A percentile compares a stretch with the other conserved stretches of the same genome.
Evolutionary conservation across 1,140 invertebrate species (phyloP).

Genomic region (Cydia splendana): DNA sequence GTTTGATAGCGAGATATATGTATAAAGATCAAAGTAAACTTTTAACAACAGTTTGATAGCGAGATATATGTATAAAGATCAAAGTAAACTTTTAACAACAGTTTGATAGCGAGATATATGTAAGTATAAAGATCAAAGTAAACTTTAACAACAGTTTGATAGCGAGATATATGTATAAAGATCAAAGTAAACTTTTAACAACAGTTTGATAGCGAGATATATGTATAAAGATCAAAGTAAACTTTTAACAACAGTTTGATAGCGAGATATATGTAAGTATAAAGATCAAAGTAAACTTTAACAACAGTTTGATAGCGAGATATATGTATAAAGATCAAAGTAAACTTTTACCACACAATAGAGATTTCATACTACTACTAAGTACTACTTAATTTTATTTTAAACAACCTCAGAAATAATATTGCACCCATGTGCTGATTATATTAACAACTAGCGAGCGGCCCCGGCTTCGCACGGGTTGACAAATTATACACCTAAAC

Average conservation of each 20-base stretch:
- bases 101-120: background rate
- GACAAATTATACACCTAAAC: too few relatives aligned
- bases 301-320: background rate
- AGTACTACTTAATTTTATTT: background rate
- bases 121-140: too few relatives aligned
- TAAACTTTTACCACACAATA: background rate
- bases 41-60: too few relatives aligned
- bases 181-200: too few relatives aligned
- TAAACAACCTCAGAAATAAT: background rate
- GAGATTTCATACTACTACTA: background rate
- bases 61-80: background rate
- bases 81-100: background rate
- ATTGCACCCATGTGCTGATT: too few relatives aligned
- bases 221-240: too few relatives aligned
- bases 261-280: too few relatives aligned
- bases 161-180: too few relatives aligned
- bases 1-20: too few relatives aligned
- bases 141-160: background rate
- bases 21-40: background rate
- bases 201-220: background rate
- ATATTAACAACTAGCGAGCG: too few relatives aligned
- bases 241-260: background rate
- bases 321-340: background rate
- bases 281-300: too few relatives aligned
- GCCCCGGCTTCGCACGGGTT: too few relatives aligned